Percentiles rank a stretch among this genome's conserved stretches.
Conservation (phyloP, 2,888 invertebrate genomes). For the Ferrisia virgata region DNA sequence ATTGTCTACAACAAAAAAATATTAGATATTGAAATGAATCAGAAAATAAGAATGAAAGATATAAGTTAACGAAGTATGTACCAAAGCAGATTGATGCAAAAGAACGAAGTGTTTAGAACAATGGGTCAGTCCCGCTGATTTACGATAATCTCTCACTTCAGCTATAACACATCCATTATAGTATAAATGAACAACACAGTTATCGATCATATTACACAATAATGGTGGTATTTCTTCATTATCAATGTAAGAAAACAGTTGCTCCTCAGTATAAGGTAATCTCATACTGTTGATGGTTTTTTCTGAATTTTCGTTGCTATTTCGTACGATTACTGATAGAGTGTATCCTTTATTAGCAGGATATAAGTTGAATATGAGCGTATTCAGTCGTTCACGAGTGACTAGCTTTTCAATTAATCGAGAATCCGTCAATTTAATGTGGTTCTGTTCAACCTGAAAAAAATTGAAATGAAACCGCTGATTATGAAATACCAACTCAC, state of each 20-base stretch:
- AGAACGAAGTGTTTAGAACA: slow-evolving; percentile 84
- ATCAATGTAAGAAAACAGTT: slow-evolving; percentile 77
- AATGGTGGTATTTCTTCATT: slow-evolving; percentile 87
- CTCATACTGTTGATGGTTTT: slow-evolving; percentile 29
- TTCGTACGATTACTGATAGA: slow-evolving; percentile 58
- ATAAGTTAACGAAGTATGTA: slow-evolving; percentile 52
- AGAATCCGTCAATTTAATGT: slow-evolving; percentile 64
- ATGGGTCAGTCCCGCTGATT: slow-evolving; percentile 51
- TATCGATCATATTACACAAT: slow-evolving; percentile 77
- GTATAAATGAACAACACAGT: slow-evolving; percentile 79
- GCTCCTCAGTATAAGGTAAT: slow-evolving; percentile 72
- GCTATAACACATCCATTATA: slow-evolving; percentile 90
- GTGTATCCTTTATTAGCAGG: slow-evolving; percentile 91
- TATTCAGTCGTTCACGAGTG: slow-evolving; percentile 79
- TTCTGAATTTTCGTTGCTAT: not conserved
- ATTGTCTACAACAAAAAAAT: slow-evolving; percentile 57
- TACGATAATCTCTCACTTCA: slow-evolving; percentile 82
- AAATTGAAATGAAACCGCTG: not conserved
- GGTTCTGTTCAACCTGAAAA: slow-evolving; percentile 51
- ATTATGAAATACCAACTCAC: slow-evolving; percentile 41
- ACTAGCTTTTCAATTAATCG: slow-evolving; percentile 81
- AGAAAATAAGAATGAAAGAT: not conserved
- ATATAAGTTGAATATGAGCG: slow-evolving; percentile 85
- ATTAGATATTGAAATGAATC: slow-evolving; percentile 48
- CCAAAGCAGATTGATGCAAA: slow-evolving; percentile 82